Base-by-base conservation (phyloP, 2,888 invertebrate genomes). In the Spodoptera exigua region DNA sequence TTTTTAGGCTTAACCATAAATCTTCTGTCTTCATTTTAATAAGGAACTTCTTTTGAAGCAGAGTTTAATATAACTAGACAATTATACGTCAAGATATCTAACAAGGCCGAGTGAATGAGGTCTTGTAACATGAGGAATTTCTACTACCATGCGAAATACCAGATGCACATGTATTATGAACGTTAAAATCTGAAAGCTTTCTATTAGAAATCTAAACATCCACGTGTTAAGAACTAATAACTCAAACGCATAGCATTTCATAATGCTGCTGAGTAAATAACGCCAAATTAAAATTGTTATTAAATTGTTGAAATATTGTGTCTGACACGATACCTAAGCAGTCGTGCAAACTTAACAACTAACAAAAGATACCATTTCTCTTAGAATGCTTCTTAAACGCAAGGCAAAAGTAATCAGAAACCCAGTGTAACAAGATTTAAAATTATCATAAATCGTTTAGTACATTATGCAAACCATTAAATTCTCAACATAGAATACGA, bases 391-490 rank as follows among this genome's bases (percentile, higher is more conserved):
- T 41, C 13, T 34, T 18, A 39, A 3, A 56, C 52, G 27, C 7
- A 54, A 46, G 35, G 41, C 40, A 52, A 52, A 27, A 27, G 5
- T 27, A 9, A 54, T 39, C 16, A 37, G 10, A 9, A 3, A 43
- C 43, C 10, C 51, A 59, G 35, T 41, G 54, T 52, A 43, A 49
- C 47, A 57, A 17, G 36, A 14, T 32, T 51, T 60, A 47, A 53
- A 37, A 57, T 32, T 45, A 46, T 18, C 14, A 46, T 18, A 60
- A 34, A 12, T 27, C 9, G 27, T 9, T 13, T 53, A 48, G 39
- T 57, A 54, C 44, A 46, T 58, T 27, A 59, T 39, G 45, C 49
- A 58, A 53, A 54, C 21, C 49, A 59, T 60, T 49, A 58, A 71
- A 55, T 35, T 48, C 36, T 56, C 41, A 51, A 51, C 56, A 43